Evolutionary conservation across 2,888 invertebrate species (phyloP).

Genomic region (Frankliniella fusca): DNA sequence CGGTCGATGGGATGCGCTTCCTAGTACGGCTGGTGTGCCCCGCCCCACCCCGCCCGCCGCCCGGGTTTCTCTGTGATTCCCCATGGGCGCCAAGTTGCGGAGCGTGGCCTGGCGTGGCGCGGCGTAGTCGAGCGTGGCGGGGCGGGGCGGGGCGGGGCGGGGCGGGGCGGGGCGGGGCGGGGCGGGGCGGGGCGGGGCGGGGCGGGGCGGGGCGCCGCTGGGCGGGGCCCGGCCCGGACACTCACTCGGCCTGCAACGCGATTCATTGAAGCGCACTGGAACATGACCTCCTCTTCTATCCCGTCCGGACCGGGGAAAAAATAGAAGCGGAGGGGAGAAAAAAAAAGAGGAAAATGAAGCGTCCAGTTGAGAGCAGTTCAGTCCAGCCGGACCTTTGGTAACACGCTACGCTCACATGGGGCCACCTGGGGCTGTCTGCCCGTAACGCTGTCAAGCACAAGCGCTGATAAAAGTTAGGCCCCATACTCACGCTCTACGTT

Average conservation of each 20-base stretch:
- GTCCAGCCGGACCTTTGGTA: too few species aligned
- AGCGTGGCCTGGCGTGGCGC: neutral
- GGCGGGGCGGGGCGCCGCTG: neutral
- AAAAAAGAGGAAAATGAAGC: neutral
- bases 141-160: neutral
- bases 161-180: neutral
- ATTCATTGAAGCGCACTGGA: conserved; percentile 9
- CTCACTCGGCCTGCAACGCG: neutral
- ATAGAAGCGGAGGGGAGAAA: neutral
- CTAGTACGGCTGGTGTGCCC: neutral
- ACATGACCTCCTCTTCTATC: conserved; percentile 10
- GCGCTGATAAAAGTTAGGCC: neutral
- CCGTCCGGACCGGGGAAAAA: neutral
- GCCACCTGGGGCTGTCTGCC: neutral
- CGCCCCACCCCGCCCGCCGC: neutral
- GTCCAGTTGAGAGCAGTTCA: too few species aligned
- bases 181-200: neutral
- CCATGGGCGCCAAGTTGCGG: conserved; percentile 6
- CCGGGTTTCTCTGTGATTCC: neutral
- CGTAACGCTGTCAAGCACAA: neutral
- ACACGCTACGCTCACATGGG: neutral
- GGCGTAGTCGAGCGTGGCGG: neutral
- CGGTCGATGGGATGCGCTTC: neutral
- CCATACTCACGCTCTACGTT: too few species aligned
- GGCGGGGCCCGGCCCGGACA: neutral